Percentiles rank a stretch among this genome's conserved stretches.
Evolutionary conservation across 1,140 invertebrate genomes (phyloP).

Genomic region (Triops longicaudatus): DNA sequence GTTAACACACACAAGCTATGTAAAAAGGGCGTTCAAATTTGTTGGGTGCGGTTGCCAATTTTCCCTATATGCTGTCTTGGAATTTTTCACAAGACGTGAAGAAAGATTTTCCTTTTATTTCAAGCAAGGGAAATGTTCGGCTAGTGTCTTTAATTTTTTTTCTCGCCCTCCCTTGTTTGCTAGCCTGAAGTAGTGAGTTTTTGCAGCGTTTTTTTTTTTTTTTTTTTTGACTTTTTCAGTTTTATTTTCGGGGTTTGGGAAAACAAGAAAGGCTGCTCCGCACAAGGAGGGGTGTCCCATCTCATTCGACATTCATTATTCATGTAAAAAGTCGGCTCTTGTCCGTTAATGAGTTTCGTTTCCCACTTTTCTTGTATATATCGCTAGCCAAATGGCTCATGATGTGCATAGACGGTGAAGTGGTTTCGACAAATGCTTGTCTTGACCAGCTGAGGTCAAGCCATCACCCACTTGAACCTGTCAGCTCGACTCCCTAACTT

Average conservation of each 20-base stretch:
- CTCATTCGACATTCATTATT: background rate
- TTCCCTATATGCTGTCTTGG: background rate
- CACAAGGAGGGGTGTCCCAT: background rate
- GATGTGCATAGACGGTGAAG: background rate
- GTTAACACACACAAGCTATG: background rate
- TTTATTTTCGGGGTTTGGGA: background rate
- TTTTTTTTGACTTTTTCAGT: background rate
- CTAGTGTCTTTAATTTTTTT: too few relatives aligned
- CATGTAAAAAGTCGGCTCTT: conserved; percentile 7
- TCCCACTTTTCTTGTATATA: conserved; percentile 13
- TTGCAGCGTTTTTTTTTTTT: background rate
- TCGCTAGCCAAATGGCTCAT: conserved; percentile 3
- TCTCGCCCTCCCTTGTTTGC: too few relatives aligned
- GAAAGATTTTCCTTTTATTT: background rate
- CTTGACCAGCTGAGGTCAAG: conserved; percentile 6
- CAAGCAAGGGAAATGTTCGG: background rate
- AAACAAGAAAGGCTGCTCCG: background rate
- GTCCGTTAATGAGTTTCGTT: background rate
- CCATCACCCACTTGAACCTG: conserved; percentile 14
- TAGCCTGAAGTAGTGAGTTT: background rate
- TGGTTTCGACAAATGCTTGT: conserved; percentile 15
- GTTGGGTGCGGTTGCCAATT: background rate
- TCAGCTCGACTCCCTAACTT: background rate
- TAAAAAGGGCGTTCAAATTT: conserved; percentile 10
- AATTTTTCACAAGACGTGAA: background rate